A percentile compares a stretch with the other conserved stretches of the same genome.
phyloP scores from a whole-genome alignment of 1,140 invertebrate genomes.

The Pseudomyrmex gracilis region DNA sequence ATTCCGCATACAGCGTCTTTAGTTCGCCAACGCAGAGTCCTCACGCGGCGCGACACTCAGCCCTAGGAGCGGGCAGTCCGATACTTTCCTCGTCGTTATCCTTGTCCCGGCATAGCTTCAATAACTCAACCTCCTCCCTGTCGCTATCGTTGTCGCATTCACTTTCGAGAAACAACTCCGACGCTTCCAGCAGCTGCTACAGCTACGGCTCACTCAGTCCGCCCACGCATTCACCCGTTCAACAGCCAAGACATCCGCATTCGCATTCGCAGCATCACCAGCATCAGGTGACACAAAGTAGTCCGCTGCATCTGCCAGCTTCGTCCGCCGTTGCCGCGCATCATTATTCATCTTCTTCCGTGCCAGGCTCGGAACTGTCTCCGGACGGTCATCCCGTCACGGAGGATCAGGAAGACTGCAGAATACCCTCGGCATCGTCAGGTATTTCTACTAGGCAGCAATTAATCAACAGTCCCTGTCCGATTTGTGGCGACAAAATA shows the following conservation, averaged over 20 bases:
- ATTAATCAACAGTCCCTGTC: constrained; percentile 93
- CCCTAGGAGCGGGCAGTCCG: constrained; percentile 85
- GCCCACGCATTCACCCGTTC: constrained; percentile 94
- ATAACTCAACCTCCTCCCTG: constrained; percentile 84
- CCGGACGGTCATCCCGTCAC: constrained; percentile 73
- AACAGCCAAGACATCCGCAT: constrained; percentile 85
- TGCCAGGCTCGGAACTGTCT: constrained; percentile 74
- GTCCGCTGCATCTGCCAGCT: constrained; percentile 85
- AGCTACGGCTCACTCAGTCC: constrained; percentile 91
- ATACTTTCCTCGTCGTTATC: constrained; percentile 85
- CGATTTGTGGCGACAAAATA: constrained; percentile 97
- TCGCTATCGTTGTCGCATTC: constrained; percentile 90
- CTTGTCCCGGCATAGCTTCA: constrained; percentile 84
- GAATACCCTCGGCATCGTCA: constrained; percentile 87
- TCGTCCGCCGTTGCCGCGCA: constrained; percentile 73
- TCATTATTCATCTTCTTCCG: constrained; percentile 75
- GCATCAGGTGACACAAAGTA: constrained; percentile 83
- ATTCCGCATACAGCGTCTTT: constrained; percentile 93
- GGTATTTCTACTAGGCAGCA: constrained; percentile 94
- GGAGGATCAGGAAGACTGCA: constrained; percentile 84
- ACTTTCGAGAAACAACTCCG: constrained; percentile 94
- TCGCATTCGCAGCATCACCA: constrained; percentile 80
- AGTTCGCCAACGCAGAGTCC: constrained; percentile 94
- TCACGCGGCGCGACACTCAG: constrained; percentile 92
- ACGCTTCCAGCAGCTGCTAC: constrained; percentile 94